Percentiles rank a stretch among this genome's conserved stretches.
These are phyloP conservation scores for Theretra japonica DNA, from an alignment of 2,888 invertebrate genomes.

Conservation along the genomic window DNA sequence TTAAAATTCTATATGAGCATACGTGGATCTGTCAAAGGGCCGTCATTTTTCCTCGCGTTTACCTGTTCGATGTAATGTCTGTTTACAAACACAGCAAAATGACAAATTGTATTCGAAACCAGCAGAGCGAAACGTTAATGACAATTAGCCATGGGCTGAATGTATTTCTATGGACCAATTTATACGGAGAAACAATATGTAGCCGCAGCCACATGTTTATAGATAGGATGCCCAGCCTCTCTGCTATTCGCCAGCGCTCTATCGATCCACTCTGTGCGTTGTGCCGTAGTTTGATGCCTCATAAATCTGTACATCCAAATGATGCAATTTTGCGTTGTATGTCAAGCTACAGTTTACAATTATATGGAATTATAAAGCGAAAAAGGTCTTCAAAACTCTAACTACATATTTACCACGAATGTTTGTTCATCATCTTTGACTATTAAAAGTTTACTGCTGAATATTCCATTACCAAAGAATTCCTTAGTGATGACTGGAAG, in stretches of 20 bases:
- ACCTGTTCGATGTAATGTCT: background rate
- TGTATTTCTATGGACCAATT: background rate
- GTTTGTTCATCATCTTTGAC: too few relatives aligned
- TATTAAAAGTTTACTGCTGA: too few relatives aligned
- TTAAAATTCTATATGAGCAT: background rate
- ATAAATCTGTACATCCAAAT: background rate
- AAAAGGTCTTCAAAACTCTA: too few relatives aligned
- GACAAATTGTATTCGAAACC: constrained; percentile 41
- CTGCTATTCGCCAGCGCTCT: background rate
- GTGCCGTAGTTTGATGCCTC: background rate
- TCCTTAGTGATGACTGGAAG: too few relatives aligned
- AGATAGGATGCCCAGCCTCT: background rate
- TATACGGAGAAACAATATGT: background rate
- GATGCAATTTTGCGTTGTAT: background rate
- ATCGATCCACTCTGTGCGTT: background rate
- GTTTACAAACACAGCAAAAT: constrained; percentile 43
- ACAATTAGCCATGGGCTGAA: constrained; percentile 17
- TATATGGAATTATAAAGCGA: background rate
- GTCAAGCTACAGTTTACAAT: background rate
- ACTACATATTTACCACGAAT: too few relatives aligned
- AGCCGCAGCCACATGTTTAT: background rate
- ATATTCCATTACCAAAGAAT: too few relatives aligned
- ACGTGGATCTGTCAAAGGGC: background rate
- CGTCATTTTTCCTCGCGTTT: background rate
- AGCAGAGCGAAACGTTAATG: constrained; percentile 41